Conservation (phyloP, 1,140 invertebrate genomes). For the Rhopalosiphum maidis region DNA sequence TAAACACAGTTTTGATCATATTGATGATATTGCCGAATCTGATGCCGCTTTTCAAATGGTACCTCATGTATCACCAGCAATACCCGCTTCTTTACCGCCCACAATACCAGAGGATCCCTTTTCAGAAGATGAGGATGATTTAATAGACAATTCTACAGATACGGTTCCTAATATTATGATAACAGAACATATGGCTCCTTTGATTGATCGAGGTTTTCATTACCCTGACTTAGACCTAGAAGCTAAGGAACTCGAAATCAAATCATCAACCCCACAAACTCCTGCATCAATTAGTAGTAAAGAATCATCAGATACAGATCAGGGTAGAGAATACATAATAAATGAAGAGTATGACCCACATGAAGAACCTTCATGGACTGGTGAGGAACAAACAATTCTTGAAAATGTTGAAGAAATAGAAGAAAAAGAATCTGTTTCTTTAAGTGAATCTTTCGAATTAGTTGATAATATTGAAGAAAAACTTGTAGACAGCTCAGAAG, state of each 20-base stretch:
- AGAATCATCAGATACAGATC: conserved; percentile 70
- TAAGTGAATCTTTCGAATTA: conserved; percentile 87
- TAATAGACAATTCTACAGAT: conserved; percentile 65
- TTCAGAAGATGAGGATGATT: conserved; percentile 66
- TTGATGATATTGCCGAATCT: conserved; percentile 65
- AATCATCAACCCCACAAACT: conserved; percentile 64
- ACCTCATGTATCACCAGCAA: conserved; percentile 64
- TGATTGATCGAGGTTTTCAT: conserved; percentile 64
- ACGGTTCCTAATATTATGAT: conserved; percentile 75
- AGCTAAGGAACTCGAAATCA: conserved; percentile 59
- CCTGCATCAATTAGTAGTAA: conserved; percentile 70
- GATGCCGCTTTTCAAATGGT: conserved; percentile 66
- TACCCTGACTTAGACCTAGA: conserved; percentile 66
- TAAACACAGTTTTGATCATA: conserved; percentile 60
- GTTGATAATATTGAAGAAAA: conserved; percentile 66
- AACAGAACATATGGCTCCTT: conserved; percentile 70
- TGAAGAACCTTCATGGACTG: conserved; percentile 67
- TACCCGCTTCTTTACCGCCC: conserved; percentile 63
- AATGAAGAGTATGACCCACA: conserved; percentile 66
- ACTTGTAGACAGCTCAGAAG: conserved; percentile 78
- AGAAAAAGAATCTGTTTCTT: conserved; percentile 48
- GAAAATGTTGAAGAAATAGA: conserved; percentile 61
- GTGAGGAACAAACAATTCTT: conserved; percentile 66
- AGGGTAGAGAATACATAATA: conserved; percentile 70
- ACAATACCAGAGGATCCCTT: conserved; percentile 68